Percentiles rank a stretch among this genome's conserved stretches.
Conservation (phyloP, 2,113 vertebrate species). For the Neoarius graeffei region DNA sequence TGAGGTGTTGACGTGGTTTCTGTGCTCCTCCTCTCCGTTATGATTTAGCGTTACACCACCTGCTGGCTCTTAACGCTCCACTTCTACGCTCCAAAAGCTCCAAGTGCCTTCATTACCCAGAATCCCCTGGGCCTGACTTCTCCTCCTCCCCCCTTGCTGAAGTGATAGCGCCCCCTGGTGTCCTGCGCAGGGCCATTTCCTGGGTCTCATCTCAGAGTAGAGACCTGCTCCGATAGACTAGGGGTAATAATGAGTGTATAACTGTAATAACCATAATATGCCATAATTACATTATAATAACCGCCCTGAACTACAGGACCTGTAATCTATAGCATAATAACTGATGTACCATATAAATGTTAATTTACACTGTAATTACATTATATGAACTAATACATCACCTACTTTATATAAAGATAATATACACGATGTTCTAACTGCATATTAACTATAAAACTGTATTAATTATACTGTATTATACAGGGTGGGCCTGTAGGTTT, state of each 20-base stretch:
- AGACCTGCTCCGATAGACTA: constrained; percentile 46
- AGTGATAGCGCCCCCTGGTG: constrained; percentile 48
- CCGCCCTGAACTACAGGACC: neutral
- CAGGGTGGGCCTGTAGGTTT: no score
- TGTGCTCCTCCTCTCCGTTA: constrained; percentile 22
- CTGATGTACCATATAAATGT: no score
- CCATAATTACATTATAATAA: neutral
- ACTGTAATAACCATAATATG: neutral
- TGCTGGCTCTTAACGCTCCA: constrained; percentile 48
- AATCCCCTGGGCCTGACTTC: constrained; percentile 30
- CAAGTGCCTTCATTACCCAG: constrained; percentile 52
- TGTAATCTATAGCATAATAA: no score
- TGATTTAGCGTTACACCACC: constrained; percentile 47
- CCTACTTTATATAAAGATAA: no score
- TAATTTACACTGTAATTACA: no score
- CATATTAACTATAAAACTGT: no score
- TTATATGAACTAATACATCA: no score
- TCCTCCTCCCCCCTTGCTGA: neutral
- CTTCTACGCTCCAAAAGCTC: constrained; percentile 50
- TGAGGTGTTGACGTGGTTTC: neutral
- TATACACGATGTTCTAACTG: no score
- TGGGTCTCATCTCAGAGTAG: constrained; percentile 57
- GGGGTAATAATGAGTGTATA: constrained; percentile 34
- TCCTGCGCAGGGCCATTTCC: constrained; percentile 54
- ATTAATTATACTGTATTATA: no score